These are phyloP conservation scores for Sander vitreus DNA, from an alignment of 2,113 vertebrate genomes.

Conservation along the genomic window DNA sequence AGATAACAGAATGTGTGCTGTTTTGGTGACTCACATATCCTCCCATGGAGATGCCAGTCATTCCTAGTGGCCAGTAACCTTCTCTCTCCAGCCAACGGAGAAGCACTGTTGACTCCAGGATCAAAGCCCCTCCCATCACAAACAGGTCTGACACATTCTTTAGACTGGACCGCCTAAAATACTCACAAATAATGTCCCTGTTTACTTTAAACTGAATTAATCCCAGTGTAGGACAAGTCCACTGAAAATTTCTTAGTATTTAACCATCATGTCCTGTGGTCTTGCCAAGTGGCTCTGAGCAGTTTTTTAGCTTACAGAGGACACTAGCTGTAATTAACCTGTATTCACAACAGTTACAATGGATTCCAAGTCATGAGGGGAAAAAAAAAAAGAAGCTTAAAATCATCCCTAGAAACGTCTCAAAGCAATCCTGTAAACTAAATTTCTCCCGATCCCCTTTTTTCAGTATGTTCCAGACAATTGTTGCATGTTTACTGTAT, in stretches of 20 bases:
- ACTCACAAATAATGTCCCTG: conserved; percentile 34
- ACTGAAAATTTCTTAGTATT: not conserved
- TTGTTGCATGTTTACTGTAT: no score
- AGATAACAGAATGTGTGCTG: not conserved
- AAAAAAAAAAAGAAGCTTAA: no score
- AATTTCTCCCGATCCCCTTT: no score
- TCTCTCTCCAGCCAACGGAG: conserved; percentile 96
- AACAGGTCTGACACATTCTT: conserved; percentile 98
- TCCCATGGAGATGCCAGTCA: conserved; percentile 99
- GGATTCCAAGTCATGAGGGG: not conserved
- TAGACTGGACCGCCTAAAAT: conserved; percentile 91
- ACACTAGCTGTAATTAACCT: not conserved
- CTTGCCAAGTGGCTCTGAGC: not conserved
- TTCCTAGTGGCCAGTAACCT: conserved; percentile 96
- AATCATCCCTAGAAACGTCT: not conserved
- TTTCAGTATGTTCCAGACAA: no score
- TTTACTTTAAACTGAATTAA: not conserved
- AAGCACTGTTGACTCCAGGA: conserved; percentile 94
- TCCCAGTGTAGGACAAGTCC: not conserved
- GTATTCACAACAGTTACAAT: not conserved
- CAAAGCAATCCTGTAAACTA: no score
- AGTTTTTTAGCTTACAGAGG: not conserved
- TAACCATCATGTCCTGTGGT: not conserved
- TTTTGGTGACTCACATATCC: conserved; percentile 90
- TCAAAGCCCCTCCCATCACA: conserved; percentile 97